Evolutionary conservation across 2,797 vertebrate species (phyloP), one percentile per base, ranked within the genome.

Genomic region (Lepus oiostolus): DNA sequence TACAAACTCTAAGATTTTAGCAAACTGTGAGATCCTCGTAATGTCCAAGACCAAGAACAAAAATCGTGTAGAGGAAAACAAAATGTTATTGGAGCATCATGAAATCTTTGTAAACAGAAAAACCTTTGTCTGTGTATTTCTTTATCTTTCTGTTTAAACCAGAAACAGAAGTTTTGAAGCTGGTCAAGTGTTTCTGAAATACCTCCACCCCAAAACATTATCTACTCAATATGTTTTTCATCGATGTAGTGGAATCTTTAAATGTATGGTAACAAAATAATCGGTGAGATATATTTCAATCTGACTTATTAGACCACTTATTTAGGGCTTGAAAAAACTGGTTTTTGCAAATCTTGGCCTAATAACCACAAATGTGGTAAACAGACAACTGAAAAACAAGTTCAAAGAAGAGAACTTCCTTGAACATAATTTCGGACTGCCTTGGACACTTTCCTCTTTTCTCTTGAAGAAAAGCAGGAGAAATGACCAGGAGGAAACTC

Each of bases 201-300:
- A 58, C 1, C 4, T 77, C 63, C 62, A 90, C 76, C 5, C 54
- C 54, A 58, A 58, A 58, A 58, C 19, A 58, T 58, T 50, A 32
- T 63, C 74, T 91, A 50, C 7, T 88, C 42, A 42, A 42, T 42
- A 42, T 58, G 38, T 67, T 63, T 54, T 42, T 26, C 70, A 7
- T 42, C 4, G 63, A 1, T 21, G 8, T 30, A 70, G 7, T 7
- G n/a, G 8, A 83, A 65, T 86, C 11, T 28, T 0, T 83, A 75
- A 89, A 86, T 35, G 9, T 74, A 26, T 26, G 47, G 30, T 32
- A 85, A 70, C 14, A 89, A 82, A 81, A 68, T 85, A 94, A 58
- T 16, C 74, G 6, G 4, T 19, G 32, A 19, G 1, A 62, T 88
- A 38, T 14, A 82, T 28, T 91, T 79, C 58, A 91, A 32, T 77